phyloP scores from a whole-genome alignment of 1,140 invertebrate species.

The Drosophila murphyi region DNA sequence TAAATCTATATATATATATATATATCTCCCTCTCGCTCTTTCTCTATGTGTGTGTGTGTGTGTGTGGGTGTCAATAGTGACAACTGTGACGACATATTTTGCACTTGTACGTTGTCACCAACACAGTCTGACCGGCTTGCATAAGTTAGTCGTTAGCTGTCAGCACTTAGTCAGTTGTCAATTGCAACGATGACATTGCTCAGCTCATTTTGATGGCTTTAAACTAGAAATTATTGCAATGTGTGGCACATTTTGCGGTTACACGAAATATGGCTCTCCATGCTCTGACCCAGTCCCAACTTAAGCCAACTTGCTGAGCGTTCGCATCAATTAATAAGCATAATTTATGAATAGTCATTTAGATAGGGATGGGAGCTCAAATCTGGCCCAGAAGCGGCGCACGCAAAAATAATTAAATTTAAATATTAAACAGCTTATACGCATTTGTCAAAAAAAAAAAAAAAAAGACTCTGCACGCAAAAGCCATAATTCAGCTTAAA shows the following conservation, averaged over 20 bases:
- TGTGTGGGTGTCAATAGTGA: conserved; percentile 74
- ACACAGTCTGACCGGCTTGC: conserved; percentile 34
- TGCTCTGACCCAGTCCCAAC: too few relatives aligned
- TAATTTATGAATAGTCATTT: conserved; percentile 71
- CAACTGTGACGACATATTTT: conserved; percentile 81
- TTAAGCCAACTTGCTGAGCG: conserved; percentile 6
- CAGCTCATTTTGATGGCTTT: conserved; percentile 56
- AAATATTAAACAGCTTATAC: conserved; percentile 77
- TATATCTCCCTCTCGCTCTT: not conserved
- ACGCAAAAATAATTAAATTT: conserved; percentile 81
- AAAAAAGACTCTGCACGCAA: conserved; percentile 56
- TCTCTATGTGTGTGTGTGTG: conserved; percentile 16
- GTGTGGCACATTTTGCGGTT: conserved; percentile 16
- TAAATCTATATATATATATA: not conserved
- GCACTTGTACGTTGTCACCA: conserved; percentile 70
- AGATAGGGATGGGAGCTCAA: conserved; percentile 2
- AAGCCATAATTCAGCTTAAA: conserved; percentile 64
- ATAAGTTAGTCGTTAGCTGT: conserved; percentile 67
- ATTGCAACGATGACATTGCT: conserved; percentile 34
- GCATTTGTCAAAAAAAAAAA: conserved; percentile 71
- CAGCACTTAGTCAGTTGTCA: conserved; percentile 65
- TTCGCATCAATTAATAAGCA: conserved; percentile 74
- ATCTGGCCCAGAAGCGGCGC: conserved; percentile 17
- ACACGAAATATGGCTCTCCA: too few relatives aligned
- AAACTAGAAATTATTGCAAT: conserved; percentile 50